These are phyloP conservation scores for Trematocara stigmaticum DNA, from an alignment of 2,113 vertebrate genomes.

Conservation along the genomic window DNA sequence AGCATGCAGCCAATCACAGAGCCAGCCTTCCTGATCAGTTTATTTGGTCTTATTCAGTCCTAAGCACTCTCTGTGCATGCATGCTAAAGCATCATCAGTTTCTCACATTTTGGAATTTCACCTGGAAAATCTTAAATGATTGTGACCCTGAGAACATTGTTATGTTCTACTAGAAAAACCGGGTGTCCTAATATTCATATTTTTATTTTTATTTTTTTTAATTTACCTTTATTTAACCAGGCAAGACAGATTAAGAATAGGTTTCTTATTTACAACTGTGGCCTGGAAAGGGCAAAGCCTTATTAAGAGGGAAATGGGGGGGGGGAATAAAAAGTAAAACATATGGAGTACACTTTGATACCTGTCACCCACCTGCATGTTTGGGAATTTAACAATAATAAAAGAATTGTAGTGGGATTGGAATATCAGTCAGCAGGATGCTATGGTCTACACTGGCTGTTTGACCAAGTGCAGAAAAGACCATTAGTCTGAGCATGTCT, in stretches of 20 bases:
- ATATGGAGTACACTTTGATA: background rate
- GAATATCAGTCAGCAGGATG: background rate
- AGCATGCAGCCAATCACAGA: background rate
- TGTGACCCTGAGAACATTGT: background rate
- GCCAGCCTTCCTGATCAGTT: background rate
- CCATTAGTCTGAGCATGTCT: background rate
- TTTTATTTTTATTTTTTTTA: too few species aligned
- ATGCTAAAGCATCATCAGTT: background rate
- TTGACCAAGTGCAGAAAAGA: background rate
- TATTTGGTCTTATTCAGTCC: background rate
- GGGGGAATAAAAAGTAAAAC: too few species aligned
- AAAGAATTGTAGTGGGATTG: fast-evolving
- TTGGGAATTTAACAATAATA: background rate
- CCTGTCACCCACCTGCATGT: background rate
- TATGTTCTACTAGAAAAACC: background rate
- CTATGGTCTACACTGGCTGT: background rate
- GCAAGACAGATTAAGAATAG: too few species aligned
- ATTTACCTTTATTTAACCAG: too few species aligned
- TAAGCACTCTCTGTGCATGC: background rate
- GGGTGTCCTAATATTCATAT: background rate
- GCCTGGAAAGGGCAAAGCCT: too few species aligned
- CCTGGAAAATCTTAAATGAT: background rate
- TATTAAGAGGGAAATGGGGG: too few species aligned
- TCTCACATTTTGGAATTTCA: background rate
- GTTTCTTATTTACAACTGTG: too few species aligned